phyloP scores from a whole-genome alignment of 2,113 vertebrate genomes.

The Sarotherodon lohbergeri region DNA sequence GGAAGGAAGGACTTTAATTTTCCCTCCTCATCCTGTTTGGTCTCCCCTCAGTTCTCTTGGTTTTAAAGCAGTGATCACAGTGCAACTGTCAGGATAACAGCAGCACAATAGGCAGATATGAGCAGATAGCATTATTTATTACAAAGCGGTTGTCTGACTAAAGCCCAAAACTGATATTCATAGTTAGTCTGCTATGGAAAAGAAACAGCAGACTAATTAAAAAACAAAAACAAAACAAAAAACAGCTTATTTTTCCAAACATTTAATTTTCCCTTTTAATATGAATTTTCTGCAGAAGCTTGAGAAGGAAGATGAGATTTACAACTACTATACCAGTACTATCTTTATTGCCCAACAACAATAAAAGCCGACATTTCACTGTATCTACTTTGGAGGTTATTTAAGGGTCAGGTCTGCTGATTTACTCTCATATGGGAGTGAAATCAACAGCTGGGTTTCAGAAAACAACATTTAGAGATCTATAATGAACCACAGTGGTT shows the following conservation, averaged over 20 bases:
- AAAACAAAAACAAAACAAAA: not conserved
- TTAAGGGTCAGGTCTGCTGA: not conserved
- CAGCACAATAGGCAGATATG: not conserved
- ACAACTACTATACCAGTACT: not conserved
- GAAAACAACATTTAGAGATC: not conserved
- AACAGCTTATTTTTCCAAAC: not conserved
- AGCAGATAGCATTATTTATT: not conserved
- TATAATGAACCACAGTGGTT: not conserved
- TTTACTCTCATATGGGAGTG: not conserved
- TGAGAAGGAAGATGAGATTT: not conserved
- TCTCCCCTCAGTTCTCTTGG: not conserved
- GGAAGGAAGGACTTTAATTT: conserved; percentile 20
- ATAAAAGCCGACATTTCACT: not conserved
- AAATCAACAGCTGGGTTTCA: not conserved
- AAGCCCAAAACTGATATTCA: not conserved
- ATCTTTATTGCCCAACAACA: not conserved
- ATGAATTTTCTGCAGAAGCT: not conserved
- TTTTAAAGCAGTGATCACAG: not conserved
- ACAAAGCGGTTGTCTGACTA: not conserved
- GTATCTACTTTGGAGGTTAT: not conserved
- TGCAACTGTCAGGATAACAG: not conserved
- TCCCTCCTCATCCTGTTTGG: conserved; percentile 45
- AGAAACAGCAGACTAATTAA: not conserved
- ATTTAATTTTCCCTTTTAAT: not conserved
- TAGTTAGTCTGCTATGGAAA: not conserved